phyloP scores from a whole-genome alignment of 2,888 invertebrate genomes.

The Argynnis bischoffii region DNA sequence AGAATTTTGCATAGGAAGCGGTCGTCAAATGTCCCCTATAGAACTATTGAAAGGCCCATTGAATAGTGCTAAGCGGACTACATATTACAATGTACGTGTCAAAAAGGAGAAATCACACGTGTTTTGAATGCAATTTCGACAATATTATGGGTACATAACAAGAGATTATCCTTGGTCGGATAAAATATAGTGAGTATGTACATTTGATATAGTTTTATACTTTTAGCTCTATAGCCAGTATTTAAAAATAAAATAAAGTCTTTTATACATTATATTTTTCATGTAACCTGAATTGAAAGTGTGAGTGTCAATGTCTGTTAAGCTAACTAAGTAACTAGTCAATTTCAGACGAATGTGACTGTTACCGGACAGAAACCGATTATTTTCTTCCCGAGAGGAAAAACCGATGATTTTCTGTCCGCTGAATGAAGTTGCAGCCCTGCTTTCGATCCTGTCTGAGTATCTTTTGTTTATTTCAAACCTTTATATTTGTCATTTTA shows the following conservation, averaged over 20 bases:
- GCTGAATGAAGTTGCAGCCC: no score
- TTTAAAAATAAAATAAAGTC: background rate
- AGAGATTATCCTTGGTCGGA: constrained; percentile 61
- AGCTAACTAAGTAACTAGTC: no score
- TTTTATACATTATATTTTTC: no score
- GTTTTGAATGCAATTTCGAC: constrained; percentile 67
- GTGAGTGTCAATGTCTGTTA: no score
- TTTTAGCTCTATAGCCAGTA: constrained; percentile 11
- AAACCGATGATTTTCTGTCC: no score
- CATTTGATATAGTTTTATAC: constrained; percentile 30
- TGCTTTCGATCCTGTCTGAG: no score
- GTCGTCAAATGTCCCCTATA: constrained; percentile 70
- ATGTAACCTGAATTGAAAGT: no score
- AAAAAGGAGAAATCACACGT: constrained; percentile 70
- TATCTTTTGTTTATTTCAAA: no score
- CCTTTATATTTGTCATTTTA: no score
- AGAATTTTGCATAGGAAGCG: constrained; percentile 79
- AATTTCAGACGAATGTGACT: no score
- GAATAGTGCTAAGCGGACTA: constrained; percentile 61
- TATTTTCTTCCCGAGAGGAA: no score
- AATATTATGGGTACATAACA: constrained; percentile 61
- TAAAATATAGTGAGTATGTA: constrained; percentile 40
- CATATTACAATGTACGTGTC: constrained; percentile 57
- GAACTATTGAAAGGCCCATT: constrained; percentile 55
- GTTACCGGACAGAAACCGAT: no score